Evolutionary conservation across 2,888 invertebrate species (phyloP).

Genomic region (Acanthosepion pharaonis): DNA sequence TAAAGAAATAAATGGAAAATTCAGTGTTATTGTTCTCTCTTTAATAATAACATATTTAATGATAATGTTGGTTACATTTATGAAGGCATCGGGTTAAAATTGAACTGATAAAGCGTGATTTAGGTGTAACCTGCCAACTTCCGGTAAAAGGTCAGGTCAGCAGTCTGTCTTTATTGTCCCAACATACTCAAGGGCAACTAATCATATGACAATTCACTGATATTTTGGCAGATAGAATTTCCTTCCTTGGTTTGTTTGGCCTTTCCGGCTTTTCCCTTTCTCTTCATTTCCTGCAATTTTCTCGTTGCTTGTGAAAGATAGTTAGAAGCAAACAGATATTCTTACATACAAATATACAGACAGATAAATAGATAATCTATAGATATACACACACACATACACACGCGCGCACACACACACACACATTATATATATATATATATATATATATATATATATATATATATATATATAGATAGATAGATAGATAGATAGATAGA

Average conservation of each 20-base stretch:
- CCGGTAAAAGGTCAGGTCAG: constrained; percentile 33
- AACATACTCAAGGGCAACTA: background rate
- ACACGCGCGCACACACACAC: too few relatives aligned
- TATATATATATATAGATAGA: background rate
- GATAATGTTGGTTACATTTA: background rate
- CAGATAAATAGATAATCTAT: background rate
- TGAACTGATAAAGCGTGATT: constrained; percentile 33
- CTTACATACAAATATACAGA: background rate
- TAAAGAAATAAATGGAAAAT: too few relatives aligned
- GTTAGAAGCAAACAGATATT: background rate
- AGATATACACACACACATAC: too few relatives aligned
- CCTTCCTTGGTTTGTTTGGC: constrained; percentile 17
- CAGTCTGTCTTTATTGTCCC: constrained; percentile 21
- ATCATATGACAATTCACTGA: constrained; percentile 33
- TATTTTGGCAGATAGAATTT: constrained; percentile 33
- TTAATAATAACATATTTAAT: background rate
- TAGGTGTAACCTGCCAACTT: constrained; percentile 33
- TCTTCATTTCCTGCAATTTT: background rate
- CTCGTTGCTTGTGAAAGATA: background rate
- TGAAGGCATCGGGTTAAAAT: background rate
- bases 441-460: background rate
- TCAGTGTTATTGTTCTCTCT: background rate
- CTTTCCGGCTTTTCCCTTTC: background rate
- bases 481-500: background rate
- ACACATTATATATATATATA: background rate